Percentiles rank a stretch among this genome's conserved stretches.
phyloP scores from a whole-genome alignment of 1,140 invertebrate species.

The Aphelinus atriplicis region DNA sequence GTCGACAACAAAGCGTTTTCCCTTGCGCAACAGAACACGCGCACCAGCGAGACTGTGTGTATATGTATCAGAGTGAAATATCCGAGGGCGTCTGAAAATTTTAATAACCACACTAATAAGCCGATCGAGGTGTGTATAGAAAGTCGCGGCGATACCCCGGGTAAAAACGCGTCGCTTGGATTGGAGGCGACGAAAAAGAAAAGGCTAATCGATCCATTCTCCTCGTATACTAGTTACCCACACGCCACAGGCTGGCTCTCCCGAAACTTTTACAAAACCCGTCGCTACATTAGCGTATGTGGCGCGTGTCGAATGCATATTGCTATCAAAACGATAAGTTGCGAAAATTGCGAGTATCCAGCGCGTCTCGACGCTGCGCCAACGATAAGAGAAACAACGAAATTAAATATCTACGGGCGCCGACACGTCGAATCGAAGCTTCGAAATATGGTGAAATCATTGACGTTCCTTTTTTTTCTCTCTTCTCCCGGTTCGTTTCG shows the following conservation, averaged over 20 bases:
- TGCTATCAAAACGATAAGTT: neutral
- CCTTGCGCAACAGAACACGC: no score
- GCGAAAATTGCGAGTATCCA: slow-evolving; percentile 6
- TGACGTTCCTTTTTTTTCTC: no score
- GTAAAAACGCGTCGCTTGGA: neutral
- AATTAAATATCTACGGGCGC: no score
- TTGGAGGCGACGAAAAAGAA: neutral
- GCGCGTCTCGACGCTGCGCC: neutral
- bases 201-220: slow-evolving; percentile 29
- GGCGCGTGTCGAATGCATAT: neutral
- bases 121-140: slow-evolving; percentile 6
- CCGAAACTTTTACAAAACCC: slow-evolving; percentile 20
- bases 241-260: neutral
- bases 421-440: neutral
- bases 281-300: neutral
- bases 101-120: slow-evolving; percentile 18
- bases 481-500: no score
- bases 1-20: no score
- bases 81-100: slow-evolving; percentile 1
- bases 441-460: neutral
- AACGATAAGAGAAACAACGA: no score
- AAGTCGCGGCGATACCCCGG: neutral
- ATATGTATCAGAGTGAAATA: no score
- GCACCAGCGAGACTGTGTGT: no score
- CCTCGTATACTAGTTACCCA: slow-evolving; percentile 19